A percentile compares a stretch with the other conserved stretches of the same genome.
Evolutionary conservation across 2,888 invertebrate species (phyloP).

Genomic region (Ligdia adustata): DNA sequence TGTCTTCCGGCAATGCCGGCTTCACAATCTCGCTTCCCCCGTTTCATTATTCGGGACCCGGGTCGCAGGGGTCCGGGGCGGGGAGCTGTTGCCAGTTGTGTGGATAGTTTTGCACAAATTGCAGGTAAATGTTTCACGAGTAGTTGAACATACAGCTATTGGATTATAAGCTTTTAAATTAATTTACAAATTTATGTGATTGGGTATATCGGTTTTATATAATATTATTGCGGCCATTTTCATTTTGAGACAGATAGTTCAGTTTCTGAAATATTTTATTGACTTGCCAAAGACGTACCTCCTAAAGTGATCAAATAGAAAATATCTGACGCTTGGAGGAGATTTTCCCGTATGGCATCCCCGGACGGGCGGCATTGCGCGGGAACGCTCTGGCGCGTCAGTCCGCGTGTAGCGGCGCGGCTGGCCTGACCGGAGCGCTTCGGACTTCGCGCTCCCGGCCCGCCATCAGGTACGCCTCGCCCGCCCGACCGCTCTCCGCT

Average conservation of each 20-base stretch:
- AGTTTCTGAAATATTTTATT: no score
- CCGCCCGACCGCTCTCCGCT: constrained; percentile 45
- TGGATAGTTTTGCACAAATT: constrained; percentile 23
- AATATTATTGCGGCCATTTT: no score
- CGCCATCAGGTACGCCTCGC: constrained; percentile 65
- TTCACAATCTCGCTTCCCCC: constrained; percentile 57
- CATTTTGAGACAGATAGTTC: no score
- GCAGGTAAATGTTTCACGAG: constrained; percentile 31
- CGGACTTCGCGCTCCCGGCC: constrained; percentile 58
- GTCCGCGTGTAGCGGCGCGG: constrained; percentile 76
- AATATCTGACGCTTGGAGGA: no score
- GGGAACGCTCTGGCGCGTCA: constrained; percentile 57
- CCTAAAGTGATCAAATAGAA: no score
- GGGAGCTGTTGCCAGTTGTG: constrained; percentile 51
- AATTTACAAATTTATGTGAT: no score
- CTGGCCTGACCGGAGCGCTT: constrained; percentile 56
- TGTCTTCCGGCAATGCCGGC: constrained; percentile 43
- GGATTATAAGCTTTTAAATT: no score
- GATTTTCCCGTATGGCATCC: constrained; percentile 45
- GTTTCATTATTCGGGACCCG: constrained; percentile 68
- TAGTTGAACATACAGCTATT: no score
- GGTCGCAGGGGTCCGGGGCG: constrained; percentile 75
- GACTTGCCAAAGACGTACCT: no score
- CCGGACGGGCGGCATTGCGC: constrained; percentile 40
- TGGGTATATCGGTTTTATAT: no score